Percentiles rank a stretch among this genome's conserved stretches.
phyloP scores from a whole-genome alignment of 2,113 vertebrate genomes.

The Anolis sagrei region DNA sequence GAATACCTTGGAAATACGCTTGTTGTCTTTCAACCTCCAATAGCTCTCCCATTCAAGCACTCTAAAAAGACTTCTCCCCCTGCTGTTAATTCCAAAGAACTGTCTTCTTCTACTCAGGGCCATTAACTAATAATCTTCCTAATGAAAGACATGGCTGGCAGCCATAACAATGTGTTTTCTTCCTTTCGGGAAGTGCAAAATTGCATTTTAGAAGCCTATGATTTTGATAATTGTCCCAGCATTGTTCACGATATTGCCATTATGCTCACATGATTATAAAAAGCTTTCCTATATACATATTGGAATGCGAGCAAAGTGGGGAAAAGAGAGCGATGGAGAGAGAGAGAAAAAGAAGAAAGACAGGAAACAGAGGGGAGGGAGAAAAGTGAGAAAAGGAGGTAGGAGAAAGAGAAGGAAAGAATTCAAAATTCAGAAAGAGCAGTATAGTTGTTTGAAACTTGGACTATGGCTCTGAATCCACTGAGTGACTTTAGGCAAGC shows the following conservation, averaged over 20 bases:
- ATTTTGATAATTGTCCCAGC: neutral
- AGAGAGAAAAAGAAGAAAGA: too few relatives aligned
- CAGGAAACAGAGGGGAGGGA: too few relatives aligned
- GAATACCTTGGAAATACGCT: too few relatives aligned
- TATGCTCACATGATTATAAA: neutral
- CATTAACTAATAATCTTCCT: neutral
- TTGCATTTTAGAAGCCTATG: neutral
- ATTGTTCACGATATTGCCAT: neutral
- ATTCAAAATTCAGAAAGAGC: too few relatives aligned
- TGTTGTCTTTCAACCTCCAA: neutral
- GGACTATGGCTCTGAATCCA: too few relatives aligned
- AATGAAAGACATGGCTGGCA: neutral
- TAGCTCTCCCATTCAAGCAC: neutral
- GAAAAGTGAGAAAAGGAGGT: too few relatives aligned
- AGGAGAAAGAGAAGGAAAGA: too few relatives aligned
- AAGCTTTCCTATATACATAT: accelerated
- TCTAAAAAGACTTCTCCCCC: neutral
- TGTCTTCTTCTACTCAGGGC: neutral
- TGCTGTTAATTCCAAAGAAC: neutral
- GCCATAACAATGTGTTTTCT: neutral
- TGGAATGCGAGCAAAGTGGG: too few relatives aligned
- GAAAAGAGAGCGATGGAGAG: too few relatives aligned
- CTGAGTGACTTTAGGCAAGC: too few relatives aligned
- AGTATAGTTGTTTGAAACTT: too few relatives aligned
- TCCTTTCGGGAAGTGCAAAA: neutral